A percentile compares a stretch with the other conserved stretches of the same genome.
Conservation (phyloP, 2,888 invertebrate species). For the Mesodorylaimus sp. region DNA sequence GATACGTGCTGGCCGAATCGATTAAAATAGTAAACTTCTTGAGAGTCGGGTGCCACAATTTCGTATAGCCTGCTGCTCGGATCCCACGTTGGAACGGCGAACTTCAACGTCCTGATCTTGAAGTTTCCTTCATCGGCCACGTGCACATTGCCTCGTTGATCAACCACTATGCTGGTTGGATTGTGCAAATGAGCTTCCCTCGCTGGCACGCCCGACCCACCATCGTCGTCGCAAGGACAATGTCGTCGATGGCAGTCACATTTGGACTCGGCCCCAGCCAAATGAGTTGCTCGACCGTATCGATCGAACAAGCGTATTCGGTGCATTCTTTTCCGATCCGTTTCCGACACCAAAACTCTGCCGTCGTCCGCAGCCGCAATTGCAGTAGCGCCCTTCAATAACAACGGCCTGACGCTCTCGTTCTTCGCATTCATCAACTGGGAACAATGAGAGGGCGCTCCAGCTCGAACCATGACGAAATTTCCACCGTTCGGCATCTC, state of each 20-base stretch:
- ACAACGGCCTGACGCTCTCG: slow-evolving; percentile 56
- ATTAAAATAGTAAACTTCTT: slow-evolving; percentile 45
- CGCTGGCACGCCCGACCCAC: slow-evolving; percentile 8
- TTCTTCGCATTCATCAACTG: slow-evolving; percentile 48
- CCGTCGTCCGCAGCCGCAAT: slow-evolving; percentile 78
- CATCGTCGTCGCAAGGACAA: slow-evolving; percentile 28
- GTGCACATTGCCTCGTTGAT: slow-evolving; percentile 83
- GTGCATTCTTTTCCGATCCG: slow-evolving; percentile 73
- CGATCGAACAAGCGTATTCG: slow-evolving; percentile 32
- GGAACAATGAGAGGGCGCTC: slow-evolving; percentile 77
- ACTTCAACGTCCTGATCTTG: slow-evolving; percentile 13
- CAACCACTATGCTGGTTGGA: slow-evolving; percentile 40
- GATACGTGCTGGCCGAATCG: slow-evolving; percentile 76
- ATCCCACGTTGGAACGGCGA: neutral
- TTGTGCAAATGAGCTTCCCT: slow-evolving; percentile 13
- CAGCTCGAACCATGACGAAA: too few relatives aligned
- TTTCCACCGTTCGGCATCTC: neutral
- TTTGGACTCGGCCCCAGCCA: slow-evolving; percentile 20
- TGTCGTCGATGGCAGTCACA: slow-evolving; percentile 32
- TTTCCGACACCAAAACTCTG: slow-evolving; percentile 76
- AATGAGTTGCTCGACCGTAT: slow-evolving; percentile 2
- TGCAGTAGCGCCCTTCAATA: slow-evolving; percentile 66
- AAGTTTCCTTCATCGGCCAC: slow-evolving; percentile 71
- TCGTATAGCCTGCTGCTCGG: slow-evolving; percentile 73
- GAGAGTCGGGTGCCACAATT: slow-evolving; percentile 76